Percentiles rank a stretch among this genome's conserved stretches.
Conservation (phyloP, 1,140 invertebrate genomes). For the Drosophila neocordata region DNA sequence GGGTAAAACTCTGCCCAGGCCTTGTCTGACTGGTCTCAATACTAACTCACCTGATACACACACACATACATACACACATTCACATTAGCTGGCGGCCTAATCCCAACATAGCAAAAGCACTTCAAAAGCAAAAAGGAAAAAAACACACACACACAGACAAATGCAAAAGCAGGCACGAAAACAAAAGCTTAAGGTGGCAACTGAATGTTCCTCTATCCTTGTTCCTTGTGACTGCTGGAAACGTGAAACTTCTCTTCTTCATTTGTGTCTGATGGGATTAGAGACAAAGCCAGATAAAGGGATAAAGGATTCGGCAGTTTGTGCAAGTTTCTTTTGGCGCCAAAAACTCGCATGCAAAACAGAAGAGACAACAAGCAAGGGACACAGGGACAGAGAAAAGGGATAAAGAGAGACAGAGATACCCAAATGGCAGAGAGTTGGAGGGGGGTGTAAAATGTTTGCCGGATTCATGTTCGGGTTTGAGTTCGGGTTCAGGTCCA, state of each 20-base stretch:
- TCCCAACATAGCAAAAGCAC: slow-evolving; percentile 64
- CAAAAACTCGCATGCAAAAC: slow-evolving; percentile 79
- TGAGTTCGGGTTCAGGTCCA: slow-evolving; percentile 47
- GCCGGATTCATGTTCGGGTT: slow-evolving; percentile 36
- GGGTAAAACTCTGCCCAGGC: slow-evolving; percentile 41
- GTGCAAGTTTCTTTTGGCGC: slow-evolving; percentile 66
- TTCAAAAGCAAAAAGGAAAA: slow-evolving; percentile 63
- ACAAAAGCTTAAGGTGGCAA: slow-evolving; percentile 41
- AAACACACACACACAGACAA: not conserved
- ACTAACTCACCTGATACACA: slow-evolving; percentile 63
- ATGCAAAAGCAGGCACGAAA: slow-evolving; percentile 33
- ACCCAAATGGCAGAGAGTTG: not conserved
- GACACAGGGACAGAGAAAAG: not conserved
- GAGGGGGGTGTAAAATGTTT: slow-evolving; percentile 17
- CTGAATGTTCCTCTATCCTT: not conserved
- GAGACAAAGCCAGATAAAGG: slow-evolving; percentile 83
- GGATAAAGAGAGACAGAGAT: too few relatives aligned
- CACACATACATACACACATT: slow-evolving; percentile 23
- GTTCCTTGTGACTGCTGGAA: slow-evolving; percentile 25
- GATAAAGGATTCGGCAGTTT: slow-evolving; percentile 80
- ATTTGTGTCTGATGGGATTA: slow-evolving; percentile 83
- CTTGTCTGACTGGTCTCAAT: slow-evolving; percentile 42
- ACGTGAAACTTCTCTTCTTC: slow-evolving; percentile 82
- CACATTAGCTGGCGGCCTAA: slow-evolving; percentile 74
- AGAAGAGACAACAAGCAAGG: slow-evolving; percentile 28